A percentile compares a stretch with the other conserved stretches of the same genome.
Evolutionary conservation across 2,888 invertebrate species (phyloP).

Genomic region (Lochmaea crataegi): DNA sequence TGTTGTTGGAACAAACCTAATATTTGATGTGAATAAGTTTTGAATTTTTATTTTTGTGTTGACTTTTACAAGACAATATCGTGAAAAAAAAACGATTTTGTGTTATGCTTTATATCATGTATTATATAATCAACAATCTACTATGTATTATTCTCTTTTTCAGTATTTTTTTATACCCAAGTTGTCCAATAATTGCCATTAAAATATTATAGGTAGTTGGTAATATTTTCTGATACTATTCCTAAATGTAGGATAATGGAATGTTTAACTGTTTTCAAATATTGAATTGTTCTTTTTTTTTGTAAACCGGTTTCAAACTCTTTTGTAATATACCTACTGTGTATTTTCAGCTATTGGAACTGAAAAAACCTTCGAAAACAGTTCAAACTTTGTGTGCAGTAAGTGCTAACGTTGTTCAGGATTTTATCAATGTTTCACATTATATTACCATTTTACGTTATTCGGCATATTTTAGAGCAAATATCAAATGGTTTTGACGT

Average conservation of each 20-base stretch:
- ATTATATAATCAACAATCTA: neutral
- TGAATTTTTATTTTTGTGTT: too few relatives aligned
- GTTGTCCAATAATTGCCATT: neutral
- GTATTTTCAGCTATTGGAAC: too few relatives aligned
- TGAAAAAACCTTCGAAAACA: too few relatives aligned
- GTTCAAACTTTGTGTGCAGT: neutral
- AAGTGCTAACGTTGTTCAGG: neutral
- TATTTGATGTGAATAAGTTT: too few relatives aligned
- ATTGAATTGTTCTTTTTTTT: neutral
- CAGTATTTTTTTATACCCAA: neutral
- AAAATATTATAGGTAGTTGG: neutral
- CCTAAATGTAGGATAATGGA: neutral
- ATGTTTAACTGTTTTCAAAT: neutral
- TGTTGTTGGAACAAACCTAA: too few relatives aligned
- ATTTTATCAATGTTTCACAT: too few relatives aligned
- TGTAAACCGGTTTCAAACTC: neutral
- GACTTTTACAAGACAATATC: too few relatives aligned
- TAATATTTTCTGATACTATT: neutral
- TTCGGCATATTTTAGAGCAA: too few relatives aligned
- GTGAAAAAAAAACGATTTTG: too few relatives aligned
- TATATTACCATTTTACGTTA: too few relatives aligned
- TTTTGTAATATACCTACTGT: too few relatives aligned
- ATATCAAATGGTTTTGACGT: too few relatives aligned
- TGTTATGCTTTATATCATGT: neutral
- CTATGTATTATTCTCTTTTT: neutral